phyloP scores from a whole-genome alignment of 2,113 vertebrate genomes.

The Rhynchomys soricoides region DNA sequence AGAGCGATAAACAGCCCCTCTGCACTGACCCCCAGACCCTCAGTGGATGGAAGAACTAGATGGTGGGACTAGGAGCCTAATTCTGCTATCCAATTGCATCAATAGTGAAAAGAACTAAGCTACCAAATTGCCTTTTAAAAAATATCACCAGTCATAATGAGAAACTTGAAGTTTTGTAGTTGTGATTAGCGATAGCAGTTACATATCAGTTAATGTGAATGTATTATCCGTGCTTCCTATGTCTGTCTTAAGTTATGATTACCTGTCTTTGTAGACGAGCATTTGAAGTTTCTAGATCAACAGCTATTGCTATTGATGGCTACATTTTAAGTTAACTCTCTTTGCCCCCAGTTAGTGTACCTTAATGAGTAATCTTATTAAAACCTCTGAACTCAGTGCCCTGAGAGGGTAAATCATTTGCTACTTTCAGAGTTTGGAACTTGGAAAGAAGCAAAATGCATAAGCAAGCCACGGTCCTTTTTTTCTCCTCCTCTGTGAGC shows the following conservation, averaged over 20 bases:
- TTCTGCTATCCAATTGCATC: conserved; percentile 6
- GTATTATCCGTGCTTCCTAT: conserved; percentile 23
- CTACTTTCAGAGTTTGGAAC: conserved; percentile 38
- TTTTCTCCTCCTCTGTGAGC: background rate
- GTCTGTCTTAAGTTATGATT: conserved; percentile 57
- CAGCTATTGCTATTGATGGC: background rate
- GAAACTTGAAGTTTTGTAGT: conserved; percentile 75
- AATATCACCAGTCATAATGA: conserved; percentile 48
- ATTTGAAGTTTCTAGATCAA: conserved; percentile 23
- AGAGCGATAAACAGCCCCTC: conserved; percentile 86
- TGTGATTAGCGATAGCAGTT: conserved; percentile 46
- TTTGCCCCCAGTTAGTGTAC: conserved; percentile 11
- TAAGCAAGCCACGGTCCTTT: background rate
- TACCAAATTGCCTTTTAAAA: conserved; percentile 71
- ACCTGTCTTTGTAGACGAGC: conserved; percentile 39
- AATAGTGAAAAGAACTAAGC: conserved; percentile 44
- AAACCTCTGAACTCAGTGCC: conserved; percentile 40
- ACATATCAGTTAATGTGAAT: conserved; percentile 65
- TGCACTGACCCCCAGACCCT: background rate
- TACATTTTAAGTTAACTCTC: conserved; percentile 57
- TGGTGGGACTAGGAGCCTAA: background rate
- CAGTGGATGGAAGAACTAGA: background rate
- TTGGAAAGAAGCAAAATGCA: conserved; percentile 13
- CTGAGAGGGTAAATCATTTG: conserved; percentile 33
- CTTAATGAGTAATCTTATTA: conserved; percentile 55